Conservation (phyloP, 2,888 invertebrate species). For the Aspidiotus destructor region DNA sequence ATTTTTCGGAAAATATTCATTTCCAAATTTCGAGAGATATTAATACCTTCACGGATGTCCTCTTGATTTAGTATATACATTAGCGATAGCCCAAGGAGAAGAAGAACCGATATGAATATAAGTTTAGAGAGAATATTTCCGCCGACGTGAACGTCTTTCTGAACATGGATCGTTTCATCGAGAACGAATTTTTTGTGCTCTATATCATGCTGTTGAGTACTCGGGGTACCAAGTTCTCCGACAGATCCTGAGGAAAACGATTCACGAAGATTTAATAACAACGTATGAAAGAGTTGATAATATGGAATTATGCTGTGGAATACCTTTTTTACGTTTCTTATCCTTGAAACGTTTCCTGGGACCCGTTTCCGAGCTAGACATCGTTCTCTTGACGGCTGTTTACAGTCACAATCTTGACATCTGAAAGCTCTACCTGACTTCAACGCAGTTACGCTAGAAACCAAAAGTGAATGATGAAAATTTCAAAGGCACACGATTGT, state of each 20-base stretch:
- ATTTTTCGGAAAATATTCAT: too few species aligned
- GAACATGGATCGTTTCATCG: constrained; percentile 66
- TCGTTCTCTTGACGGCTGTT: constrained; percentile 39
- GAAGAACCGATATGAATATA: constrained; percentile 47
- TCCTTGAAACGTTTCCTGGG: constrained; percentile 70
- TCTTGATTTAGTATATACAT: background rate
- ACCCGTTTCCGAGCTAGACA: constrained; percentile 74
- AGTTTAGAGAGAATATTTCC: constrained; percentile 78
- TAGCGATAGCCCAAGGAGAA: background rate
- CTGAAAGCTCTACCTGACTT: too few species aligned
- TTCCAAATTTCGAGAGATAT: too few species aligned
- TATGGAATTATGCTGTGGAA: background rate
- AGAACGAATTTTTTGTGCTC: background rate
- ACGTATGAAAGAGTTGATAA: too few species aligned
- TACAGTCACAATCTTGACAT: too few species aligned
- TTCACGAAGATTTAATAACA: too few species aligned
- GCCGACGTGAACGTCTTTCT: constrained; percentile 65
- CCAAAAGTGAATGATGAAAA: too few species aligned
- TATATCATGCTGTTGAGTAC: background rate
- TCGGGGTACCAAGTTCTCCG: background rate
- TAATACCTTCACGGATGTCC: too few species aligned
- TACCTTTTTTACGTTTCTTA: constrained; percentile 54
- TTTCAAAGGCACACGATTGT: too few species aligned
- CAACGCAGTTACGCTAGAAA: too few species aligned
- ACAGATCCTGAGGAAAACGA: background rate